Base-by-base conservation (phyloP, 2,113 vertebrate species). In the Dicerorhinus sumatrensis region DNA sequence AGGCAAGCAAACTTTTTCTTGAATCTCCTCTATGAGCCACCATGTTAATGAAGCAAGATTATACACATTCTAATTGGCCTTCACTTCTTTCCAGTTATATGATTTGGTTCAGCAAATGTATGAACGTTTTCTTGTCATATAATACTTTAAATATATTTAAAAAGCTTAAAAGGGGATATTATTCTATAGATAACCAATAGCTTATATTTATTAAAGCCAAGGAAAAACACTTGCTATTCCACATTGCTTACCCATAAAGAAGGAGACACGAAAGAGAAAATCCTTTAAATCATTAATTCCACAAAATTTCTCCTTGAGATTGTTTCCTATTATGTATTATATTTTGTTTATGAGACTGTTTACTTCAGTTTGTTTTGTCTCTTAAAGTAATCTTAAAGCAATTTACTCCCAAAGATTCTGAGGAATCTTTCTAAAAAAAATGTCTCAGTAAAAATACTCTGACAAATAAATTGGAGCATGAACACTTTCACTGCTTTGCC, bases 1-100 rank as follows among this genome's bases (percentile, higher is more conserved):
- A 97, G 46, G 48, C 51, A 97, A 95, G 63, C 17, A 82, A 90
- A 80, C 21, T 8, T 96, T 95, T 97, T 62, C 94, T 69, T 85
- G 93, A 97, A 77, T 63, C 46, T 76, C 58, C 76, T 80, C 63
- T 94, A 95, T 89, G 56, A 97, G 63, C n/a, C 42, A 85, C 29
- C 33, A 83, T n/a, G 97, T 83, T 96, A 97, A 98, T 54, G 33
- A 95, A 94, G 33, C 95, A 96, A 39, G 20, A 86, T 65, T 86
- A 96, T 85, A 83, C 12, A 56, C 48, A 96, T 97, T 76, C 31
- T 89, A 89, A 94, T 54, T 79, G 42, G 51, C 18, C 48, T 80
- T 85, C 33, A 76, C 14, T n/a, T 96, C 17, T 91, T 92, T 92
- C 20, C 10, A 91, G 23, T 54, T 91, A 83, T 46, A 82, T 58